Evolutionary conservation across 1,140 invertebrate genomes (phyloP).

Genomic region (Yoshiicerus persimilis): DNA sequence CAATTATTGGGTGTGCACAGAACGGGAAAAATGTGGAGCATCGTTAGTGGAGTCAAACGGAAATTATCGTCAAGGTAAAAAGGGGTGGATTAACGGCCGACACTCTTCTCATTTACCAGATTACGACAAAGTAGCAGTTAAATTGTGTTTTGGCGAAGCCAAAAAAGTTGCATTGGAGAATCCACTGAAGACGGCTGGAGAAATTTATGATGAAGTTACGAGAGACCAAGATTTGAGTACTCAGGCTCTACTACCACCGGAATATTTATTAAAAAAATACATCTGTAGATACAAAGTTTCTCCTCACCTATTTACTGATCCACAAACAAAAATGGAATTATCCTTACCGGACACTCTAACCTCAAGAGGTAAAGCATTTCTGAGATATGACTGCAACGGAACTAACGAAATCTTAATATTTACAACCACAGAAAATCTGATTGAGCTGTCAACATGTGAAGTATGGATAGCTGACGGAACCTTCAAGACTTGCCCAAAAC

Average conservation of each 20-base stretch:
- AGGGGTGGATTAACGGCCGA: not conserved
- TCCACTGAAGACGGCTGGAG: not conserved
- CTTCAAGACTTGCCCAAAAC: not conserved
- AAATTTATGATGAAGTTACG: not conserved
- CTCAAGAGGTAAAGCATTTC: too few species aligned
- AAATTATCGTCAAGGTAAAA: not conserved
- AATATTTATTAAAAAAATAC: not conserved
- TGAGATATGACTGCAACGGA: not conserved
- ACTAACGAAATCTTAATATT: not conserved
- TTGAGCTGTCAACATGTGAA: not conserved
- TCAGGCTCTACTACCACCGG: not conserved
- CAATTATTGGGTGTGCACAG: not conserved
- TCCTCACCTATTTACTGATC: not conserved
- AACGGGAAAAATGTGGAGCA: not conserved
- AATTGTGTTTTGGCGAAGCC: not conserved
- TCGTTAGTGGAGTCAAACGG: not conserved
- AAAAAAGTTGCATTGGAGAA: not conserved
- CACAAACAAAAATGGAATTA: not conserved
- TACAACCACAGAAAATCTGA: not conserved
- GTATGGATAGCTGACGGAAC: not conserved
- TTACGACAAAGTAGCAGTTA: not conserved
- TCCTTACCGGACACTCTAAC: not conserved
- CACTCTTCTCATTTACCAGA: not conserved
- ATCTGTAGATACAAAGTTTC: not conserved
- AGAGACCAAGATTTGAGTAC: not conserved